Conservation (phyloP, 2,113 vertebrate species). For the Petrocephalus microphthalmus region DNA sequence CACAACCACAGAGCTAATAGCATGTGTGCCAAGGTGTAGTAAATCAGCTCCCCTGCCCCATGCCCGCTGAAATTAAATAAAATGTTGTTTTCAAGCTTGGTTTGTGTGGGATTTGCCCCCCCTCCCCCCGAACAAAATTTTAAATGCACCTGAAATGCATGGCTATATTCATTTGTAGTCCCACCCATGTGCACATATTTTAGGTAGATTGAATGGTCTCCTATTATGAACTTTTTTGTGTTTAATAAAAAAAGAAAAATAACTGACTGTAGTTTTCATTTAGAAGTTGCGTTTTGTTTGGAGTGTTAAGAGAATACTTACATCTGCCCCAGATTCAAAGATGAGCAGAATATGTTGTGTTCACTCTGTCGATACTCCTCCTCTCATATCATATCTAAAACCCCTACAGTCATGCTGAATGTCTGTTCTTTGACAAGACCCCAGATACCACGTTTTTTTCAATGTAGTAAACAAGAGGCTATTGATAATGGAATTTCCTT, state of each 20-base stretch:
- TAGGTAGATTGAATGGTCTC: background rate
- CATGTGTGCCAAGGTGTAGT: slow-evolving; percentile 26
- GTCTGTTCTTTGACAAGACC: background rate
- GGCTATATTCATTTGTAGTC: background rate
- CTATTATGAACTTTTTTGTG: background rate
- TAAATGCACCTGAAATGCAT: background rate
- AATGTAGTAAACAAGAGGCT: background rate
- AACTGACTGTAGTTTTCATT: background rate
- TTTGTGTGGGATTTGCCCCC: background rate
- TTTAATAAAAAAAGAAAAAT: no score
- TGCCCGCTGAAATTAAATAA: background rate
- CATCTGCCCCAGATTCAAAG: background rate
- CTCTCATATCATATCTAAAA: background rate
- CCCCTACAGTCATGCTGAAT: background rate
- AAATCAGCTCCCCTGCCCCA: background rate
- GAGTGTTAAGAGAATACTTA: background rate
- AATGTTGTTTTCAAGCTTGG: slow-evolving; percentile 6
- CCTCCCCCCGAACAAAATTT: background rate
- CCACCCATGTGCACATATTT: background rate
- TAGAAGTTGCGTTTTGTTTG: background rate
- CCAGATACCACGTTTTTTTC: background rate
- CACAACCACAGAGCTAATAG: slow-evolving; percentile 23
- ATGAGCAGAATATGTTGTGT: background rate
- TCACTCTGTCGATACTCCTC: background rate
- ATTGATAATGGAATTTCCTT: background rate